These are phyloP conservation scores for Vanessa atalanta DNA, from an alignment of 1,140 invertebrate genomes.

Conservation along the genomic window DNA sequence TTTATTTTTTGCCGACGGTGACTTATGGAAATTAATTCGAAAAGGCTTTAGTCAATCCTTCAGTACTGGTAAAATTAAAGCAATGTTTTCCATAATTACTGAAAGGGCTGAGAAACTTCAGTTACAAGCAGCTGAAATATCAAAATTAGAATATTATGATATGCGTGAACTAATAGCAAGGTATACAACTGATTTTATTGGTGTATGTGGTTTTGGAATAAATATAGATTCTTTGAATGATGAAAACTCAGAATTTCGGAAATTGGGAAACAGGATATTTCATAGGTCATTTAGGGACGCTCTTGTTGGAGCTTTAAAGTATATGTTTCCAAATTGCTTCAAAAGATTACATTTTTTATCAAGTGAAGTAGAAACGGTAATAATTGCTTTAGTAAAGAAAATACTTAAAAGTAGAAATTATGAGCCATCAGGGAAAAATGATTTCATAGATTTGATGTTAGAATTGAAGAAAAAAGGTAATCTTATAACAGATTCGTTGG, in stretches of 20 bases:
- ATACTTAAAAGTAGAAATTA: constrained; percentile 42
- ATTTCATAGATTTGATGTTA: constrained; percentile 47
- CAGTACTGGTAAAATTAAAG: constrained; percentile 83
- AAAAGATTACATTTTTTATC: constrained; percentile 39
- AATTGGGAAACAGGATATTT: constrained; percentile 44
- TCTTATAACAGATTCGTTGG: constrained; percentile 39
- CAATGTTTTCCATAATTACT: constrained; percentile 80
- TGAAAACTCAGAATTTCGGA: constrained; percentile 45
- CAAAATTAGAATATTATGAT: constrained; percentile 68
- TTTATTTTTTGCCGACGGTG: constrained; percentile 78
- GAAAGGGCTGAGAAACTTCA: constrained; percentile 75
- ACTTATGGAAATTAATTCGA: constrained; percentile 83
- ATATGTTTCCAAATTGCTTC: constrained; percentile 38
- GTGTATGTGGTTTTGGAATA: constrained; percentile 45
- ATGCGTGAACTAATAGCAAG: constrained; percentile 45
- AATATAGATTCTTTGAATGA: constrained; percentile 43
- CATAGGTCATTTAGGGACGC: constrained; percentile 36
- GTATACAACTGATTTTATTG: constrained; percentile 49
- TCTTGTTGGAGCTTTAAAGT: constrained; percentile 36
- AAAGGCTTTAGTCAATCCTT: constrained; percentile 84
- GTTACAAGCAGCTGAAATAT: constrained; percentile 56
- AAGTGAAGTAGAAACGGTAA: constrained; percentile 40
- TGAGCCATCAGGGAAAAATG: constrained; percentile 39
- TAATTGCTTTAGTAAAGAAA: constrained; percentile 50
- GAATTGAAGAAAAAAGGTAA: constrained; percentile 44